Percentiles rank a stretch among this genome's conserved stretches.
These are phyloP conservation scores for Mnemiopsis leidyi DNA, from an alignment of 37 sponge, comb jelly and placozoan species.

Conservation along the genomic window DNA sequence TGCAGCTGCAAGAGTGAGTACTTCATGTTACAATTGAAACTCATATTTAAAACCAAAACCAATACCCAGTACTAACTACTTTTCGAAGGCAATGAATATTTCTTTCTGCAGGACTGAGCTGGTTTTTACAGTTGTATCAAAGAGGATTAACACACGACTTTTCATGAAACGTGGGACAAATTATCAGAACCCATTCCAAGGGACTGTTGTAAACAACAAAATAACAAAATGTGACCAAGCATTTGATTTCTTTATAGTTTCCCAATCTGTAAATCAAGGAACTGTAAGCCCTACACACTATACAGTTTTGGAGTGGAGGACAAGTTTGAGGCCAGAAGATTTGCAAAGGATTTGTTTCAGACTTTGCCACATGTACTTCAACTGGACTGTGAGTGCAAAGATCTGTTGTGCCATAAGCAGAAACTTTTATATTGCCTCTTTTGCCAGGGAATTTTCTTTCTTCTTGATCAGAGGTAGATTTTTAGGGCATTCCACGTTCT, in stretches of 20 bases:
- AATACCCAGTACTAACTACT: not conserved
- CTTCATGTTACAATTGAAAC: not conserved
- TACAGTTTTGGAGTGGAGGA: slow-evolving; percentile 75
- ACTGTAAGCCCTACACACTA: slow-evolving; percentile 92
- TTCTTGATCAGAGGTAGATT: not conserved
- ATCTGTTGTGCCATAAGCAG: no score
- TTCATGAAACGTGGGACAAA: not conserved
- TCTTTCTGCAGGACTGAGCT: not conserved
- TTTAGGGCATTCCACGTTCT: no score
- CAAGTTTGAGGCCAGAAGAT: slow-evolving; percentile 85
- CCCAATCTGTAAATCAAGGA: slow-evolving; percentile 87
- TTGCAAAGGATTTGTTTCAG: slow-evolving; percentile 85
- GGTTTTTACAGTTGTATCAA: not conserved
- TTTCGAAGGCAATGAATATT: not conserved
- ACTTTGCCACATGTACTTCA: slow-evolving; percentile 88
- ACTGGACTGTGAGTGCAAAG: slow-evolving; percentile 85
- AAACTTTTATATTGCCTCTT: no score
- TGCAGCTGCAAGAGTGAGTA: not conserved
- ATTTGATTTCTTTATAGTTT: slow-evolving; percentile 89
- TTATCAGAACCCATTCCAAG: slow-evolving; percentile 69
- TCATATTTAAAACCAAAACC: not conserved
- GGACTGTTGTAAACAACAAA: slow-evolving; percentile 75
- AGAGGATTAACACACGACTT: not conserved
- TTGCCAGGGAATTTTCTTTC: not conserved
- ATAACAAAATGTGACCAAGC: not conserved